Evolutionary conservation across 2,797 vertebrate species (phyloP), one percentile per base, ranked within the genome.

Genomic region (Eremophila alpestris): DNA sequence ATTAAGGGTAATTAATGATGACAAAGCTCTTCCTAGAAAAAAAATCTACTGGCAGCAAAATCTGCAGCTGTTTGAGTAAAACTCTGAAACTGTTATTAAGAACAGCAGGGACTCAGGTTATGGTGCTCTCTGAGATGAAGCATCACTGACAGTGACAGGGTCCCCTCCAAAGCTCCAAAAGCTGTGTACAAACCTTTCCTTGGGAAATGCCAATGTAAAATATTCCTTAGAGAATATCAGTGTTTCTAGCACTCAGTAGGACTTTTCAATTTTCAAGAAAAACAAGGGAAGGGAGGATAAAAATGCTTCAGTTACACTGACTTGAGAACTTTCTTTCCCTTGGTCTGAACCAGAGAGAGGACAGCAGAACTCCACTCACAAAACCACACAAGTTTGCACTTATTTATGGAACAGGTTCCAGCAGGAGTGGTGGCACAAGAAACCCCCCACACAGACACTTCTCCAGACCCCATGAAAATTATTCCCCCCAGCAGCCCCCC

Each of bases 341-440:
- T 56, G 27, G 18, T 38, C 10, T 86, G 41, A 23, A 45, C 26
- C 54, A 87, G 41, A 76, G 30, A 69, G 40, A 5, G 30, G 5
- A 76, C 62, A 79, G 36, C 65, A 90, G 45, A 95, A 89, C 20
- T 30, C 34, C 65, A 30, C 55, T 48, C 13, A 46, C 23, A 68
- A 64, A 68, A 1, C 12, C 8, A 3, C 45, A 34, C 1, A 2
- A 13, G n/a, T 58, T 2, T 27, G 21, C 17, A 18, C 46, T 49
- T 60, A 30, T 30, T 9, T n/a, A 27, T 27, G 41, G 30, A 95
- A 38, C 9, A 60, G n/a, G 2, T 45, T 68, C 41, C 54, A 75
- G 69, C 29, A 84, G 63, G 56, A 88, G 59, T 21, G 74, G 48
- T 32, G 29, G 71, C 48, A 89, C 56, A 18, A 2, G 16, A 58